phyloP scores from a whole-genome alignment of 1,140 invertebrate genomes.

The Sycobia sp. region DNA sequence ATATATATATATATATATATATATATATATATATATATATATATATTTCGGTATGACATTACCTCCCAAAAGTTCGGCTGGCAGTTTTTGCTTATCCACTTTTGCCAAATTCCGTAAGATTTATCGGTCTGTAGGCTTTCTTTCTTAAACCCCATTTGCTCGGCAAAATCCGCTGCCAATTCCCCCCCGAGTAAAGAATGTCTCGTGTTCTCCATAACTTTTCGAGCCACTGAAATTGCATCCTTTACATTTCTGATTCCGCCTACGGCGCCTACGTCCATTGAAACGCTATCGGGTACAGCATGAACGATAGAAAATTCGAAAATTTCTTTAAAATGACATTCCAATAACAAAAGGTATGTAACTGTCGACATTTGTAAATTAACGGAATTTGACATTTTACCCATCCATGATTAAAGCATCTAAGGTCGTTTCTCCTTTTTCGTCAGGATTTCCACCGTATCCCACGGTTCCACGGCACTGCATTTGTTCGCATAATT shows the following conservation, averaged over 20 bases:
- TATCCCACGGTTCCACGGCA: conserved; percentile 94
- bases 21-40: no score
- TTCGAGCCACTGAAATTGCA: conserved; percentile 88
- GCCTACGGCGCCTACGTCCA: conserved; percentile 92
- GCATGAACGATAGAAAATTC: neutral
- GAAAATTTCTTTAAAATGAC: no score
- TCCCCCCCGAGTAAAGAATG: conserved; percentile 92
- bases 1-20: no score
- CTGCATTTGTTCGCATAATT: conserved; percentile 81
- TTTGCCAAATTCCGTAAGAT: conserved; percentile 73
- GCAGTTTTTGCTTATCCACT: conserved; percentile 84
- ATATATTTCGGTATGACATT: conserved; percentile 35
- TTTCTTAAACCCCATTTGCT: conserved; percentile 85
- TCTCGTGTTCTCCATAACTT: conserved; percentile 88
- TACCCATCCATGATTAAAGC: conserved; percentile 97
- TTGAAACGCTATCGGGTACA: conserved; percentile 71
- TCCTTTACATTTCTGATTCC: conserved; percentile 85
- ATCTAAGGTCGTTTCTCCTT: conserved; percentile 95
- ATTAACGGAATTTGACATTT: neutral
- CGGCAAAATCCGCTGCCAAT: conserved; percentile 87
- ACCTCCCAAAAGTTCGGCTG: conserved; percentile 98
- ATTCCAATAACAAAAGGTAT: no score
- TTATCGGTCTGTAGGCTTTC: conserved; percentile 77
- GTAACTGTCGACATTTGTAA: neutral
- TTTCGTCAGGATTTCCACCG: conserved; percentile 95